phyloP scores from a whole-genome alignment of 2,888 invertebrate species.

The Cerastis rubricosa region DNA sequence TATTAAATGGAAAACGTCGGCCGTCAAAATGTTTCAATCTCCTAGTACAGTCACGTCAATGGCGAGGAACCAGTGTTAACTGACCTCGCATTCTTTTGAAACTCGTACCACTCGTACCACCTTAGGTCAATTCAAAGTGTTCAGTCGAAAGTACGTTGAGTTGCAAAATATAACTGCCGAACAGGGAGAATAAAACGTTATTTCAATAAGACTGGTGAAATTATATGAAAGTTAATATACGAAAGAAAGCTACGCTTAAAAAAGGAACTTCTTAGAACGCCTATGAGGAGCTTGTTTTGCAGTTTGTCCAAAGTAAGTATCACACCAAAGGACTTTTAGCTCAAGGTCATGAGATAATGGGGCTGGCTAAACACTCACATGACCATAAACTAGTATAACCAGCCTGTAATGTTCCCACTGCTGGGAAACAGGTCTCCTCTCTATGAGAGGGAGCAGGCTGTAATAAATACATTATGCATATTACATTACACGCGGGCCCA shows the following conservation, averaged over 20 bases:
- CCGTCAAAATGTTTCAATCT: background rate
- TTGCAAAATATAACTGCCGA: background rate
- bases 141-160: background rate
- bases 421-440: background rate
- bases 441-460: background rate
- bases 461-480: no score
- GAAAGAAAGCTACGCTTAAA: background rate
- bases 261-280: background rate
- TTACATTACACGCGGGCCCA: background rate
- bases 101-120: background rate
- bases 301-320: background rate
- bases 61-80: background rate
- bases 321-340: background rate
- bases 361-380: background rate
- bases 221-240: background rate
- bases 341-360: background rate
- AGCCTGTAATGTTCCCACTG: background rate
- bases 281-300: background rate
- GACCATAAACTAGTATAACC: background rate
- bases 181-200: background rate
- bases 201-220: background rate
- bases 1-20: slow-evolving; percentile 19
- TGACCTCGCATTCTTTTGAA: background rate
- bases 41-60: background rate
- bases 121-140: background rate